phyloP scores from a whole-genome alignment of 2,888 invertebrate species.

The Zele albiditarsus region DNA sequence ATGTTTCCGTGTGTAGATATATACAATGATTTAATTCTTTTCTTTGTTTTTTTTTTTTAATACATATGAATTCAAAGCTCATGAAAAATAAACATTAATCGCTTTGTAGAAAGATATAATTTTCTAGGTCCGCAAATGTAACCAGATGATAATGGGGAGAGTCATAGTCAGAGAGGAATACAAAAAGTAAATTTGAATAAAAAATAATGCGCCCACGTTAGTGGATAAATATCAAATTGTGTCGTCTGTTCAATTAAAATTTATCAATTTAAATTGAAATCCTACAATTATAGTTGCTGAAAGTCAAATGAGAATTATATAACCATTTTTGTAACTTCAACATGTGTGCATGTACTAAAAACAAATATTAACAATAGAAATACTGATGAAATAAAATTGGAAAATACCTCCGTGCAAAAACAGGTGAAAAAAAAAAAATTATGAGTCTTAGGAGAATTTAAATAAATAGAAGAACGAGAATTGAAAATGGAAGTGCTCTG shows the following conservation, averaged over 20 bases:
- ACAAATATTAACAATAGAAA: neutral
- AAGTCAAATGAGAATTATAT: neutral
- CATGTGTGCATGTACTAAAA: neutral
- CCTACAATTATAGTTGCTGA: neutral
- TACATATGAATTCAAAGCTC: neutral
- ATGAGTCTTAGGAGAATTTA: neutral
- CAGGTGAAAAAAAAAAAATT: neutral
- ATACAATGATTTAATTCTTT: neutral
- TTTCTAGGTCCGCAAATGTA: neutral
- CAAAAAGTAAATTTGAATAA: neutral
- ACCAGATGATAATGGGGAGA: neutral
- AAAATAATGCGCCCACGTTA: neutral
- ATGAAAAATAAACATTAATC: neutral
- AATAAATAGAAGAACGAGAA: neutral
- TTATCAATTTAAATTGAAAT: neutral
- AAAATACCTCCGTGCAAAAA: neutral
- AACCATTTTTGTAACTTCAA: neutral
- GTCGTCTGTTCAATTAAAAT: neutral
- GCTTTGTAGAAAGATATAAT: neutral
- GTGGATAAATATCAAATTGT: neutral
- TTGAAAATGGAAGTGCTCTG: neutral
- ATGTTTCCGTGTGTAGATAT: neutral
- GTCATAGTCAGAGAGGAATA: neutral
- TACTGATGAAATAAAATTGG: neutral
- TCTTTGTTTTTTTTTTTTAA: neutral